Conservation (phyloP, 2,113 vertebrate species). For the Oryzias javanicus region DNA sequence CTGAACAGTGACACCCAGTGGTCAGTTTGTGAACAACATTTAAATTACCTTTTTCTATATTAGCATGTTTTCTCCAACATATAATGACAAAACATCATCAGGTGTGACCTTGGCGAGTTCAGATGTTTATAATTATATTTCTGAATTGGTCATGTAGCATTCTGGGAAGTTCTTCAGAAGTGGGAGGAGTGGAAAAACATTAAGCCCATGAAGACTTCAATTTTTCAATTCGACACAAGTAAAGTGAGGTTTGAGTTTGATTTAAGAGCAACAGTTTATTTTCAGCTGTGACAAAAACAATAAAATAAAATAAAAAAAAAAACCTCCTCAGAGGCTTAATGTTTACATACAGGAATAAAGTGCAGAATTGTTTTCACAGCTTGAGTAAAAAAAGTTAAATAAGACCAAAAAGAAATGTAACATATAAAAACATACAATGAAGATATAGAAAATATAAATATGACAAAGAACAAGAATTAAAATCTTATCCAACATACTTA, state of each 20-base stretch:
- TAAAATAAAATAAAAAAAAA: constrained; percentile 58
- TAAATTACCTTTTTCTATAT: background rate
- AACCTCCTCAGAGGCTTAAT: constrained; percentile 72
- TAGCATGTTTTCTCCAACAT: too few relatives aligned
- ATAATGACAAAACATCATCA: too few relatives aligned
- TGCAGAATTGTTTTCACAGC: constrained; percentile 85
- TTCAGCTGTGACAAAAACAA: constrained; percentile 68
- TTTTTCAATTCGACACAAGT: background rate
- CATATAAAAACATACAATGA: constrained; percentile 69
- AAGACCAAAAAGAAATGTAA: constrained; percentile 69
- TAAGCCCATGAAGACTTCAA: background rate
- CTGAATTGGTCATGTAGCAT: background rate
- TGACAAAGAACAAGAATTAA: constrained; percentile 58
- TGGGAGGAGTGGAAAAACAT: background rate
- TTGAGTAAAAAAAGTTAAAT: constrained; percentile 76
- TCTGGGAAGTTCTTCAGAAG: background rate
- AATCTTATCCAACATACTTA: constrained; percentile 62
- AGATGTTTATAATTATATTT: background rate
- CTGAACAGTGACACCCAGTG: constrained; percentile 53
- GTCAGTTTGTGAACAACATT: constrained; percentile 1
- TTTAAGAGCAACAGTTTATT: constrained; percentile 79
- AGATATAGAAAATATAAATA: constrained; percentile 73
- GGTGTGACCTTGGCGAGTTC: too few relatives aligned
- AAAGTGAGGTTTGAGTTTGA: constrained; percentile 23
- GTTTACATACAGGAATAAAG: constrained; percentile 79